Evolutionary conservation across 2,113 vertebrate species (phyloP).

Genomic region (Sinocyclocheilus anophthalmus): DNA sequence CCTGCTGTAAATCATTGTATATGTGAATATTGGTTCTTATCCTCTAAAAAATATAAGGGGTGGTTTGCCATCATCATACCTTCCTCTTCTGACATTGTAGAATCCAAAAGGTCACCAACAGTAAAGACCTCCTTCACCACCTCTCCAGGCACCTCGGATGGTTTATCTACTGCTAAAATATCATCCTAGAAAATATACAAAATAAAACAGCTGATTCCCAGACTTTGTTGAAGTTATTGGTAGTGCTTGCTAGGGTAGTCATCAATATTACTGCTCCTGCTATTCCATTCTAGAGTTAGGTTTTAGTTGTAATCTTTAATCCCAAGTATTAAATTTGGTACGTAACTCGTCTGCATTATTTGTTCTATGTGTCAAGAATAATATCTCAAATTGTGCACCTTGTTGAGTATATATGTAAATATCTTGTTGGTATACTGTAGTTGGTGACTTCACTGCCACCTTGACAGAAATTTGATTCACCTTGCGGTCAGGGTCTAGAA

Average conservation of each 20-base stretch:
- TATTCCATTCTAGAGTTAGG: background rate
- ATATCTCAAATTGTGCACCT: no score
- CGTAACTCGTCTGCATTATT: no score
- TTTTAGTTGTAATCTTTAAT: no score
- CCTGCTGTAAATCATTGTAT: background rate
- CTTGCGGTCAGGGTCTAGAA: slow-evolving; percentile 11
- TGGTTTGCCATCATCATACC: background rate
- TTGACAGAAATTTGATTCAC: slow-evolving; percentile 16
- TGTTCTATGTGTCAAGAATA: no score
- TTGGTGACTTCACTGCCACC: background rate
- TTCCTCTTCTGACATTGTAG: slow-evolving; percentile 44
- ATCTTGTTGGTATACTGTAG: background rate
- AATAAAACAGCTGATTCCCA: background rate
- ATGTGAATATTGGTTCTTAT: slow-evolving; percentile 59
- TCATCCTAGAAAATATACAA: slow-evolving; percentile 58
- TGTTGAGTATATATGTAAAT: no score
- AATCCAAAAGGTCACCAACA: slow-evolving; percentile 47
- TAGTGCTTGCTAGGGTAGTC: background rate
- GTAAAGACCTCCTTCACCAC: slow-evolving; percentile 27
- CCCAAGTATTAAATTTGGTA: no score
- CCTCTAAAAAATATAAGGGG: slow-evolving; percentile 47
- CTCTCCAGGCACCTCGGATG: slow-evolving; percentile 37
- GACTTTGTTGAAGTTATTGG: background rate
- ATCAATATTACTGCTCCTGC: background rate
- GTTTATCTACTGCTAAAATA: slow-evolving; percentile 43